Percentiles rank a stretch among this genome's conserved stretches.
Conservation (phyloP, 2,113 vertebrate genomes). For the Arenaria interpres region DNA sequence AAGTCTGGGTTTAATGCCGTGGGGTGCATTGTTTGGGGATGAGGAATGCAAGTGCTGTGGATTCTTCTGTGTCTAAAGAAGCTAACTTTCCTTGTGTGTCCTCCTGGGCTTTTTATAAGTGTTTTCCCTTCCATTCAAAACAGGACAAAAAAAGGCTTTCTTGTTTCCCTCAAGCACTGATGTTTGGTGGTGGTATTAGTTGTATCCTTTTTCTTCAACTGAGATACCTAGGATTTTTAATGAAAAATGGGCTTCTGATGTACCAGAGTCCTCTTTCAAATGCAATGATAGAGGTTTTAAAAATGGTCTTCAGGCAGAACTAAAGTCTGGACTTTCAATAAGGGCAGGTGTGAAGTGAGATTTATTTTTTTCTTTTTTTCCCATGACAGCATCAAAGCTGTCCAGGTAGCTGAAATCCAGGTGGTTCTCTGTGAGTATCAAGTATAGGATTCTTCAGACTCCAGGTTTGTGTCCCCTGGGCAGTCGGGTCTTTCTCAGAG, state of each 20-base stretch:
- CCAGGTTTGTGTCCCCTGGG: background rate
- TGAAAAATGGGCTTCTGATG: background rate
- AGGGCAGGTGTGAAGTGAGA: background rate
- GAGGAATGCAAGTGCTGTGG: constrained; percentile 44
- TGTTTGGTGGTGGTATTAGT: background rate
- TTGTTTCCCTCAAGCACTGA: background rate
- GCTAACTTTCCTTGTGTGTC: constrained; percentile 2
- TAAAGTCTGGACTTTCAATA: background rate
- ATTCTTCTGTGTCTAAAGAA: constrained; percentile 44
- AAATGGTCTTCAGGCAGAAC: background rate
- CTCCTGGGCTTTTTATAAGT: constrained; percentile 18
- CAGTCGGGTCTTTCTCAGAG: background rate
- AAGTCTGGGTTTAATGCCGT: constrained; percentile 29
- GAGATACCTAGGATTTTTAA: background rate
- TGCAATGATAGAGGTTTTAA: background rate
- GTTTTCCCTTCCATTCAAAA: constrained; percentile 17
- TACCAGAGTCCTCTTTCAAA: background rate
- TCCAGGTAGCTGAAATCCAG: background rate
- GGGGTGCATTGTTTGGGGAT: constrained; percentile 40
- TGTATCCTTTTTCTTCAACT: background rate
- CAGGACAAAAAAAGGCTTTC: background rate
- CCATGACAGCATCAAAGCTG: background rate
- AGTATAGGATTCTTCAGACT: background rate
- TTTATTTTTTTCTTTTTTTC: rapidly evolving
- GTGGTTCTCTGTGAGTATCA: background rate